Evolutionary conservation across 2,113 vertebrate genomes (phyloP), one percentile per base, ranked within the genome.

Genomic region (Tretioscincus oriximinensis): DNA sequence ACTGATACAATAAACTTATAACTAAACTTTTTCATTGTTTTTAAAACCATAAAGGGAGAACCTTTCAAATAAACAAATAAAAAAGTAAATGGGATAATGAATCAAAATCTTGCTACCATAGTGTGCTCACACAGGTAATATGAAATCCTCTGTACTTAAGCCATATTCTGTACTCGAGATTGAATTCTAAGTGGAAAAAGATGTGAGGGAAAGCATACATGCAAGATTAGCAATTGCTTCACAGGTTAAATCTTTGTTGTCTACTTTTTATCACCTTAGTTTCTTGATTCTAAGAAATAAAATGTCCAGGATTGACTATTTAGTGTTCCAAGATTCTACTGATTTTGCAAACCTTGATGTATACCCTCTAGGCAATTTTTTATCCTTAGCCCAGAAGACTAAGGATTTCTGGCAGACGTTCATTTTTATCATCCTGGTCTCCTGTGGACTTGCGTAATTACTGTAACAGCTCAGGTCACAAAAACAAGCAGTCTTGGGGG

Each of bases 321-420:
- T 88, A 20, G n/a, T 73, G 85, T 88, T 88, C 90, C 80, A 61
- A 82, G 65, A 47, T 65, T 28, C 72, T 81, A 20, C 11, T 85
- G 47, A 41, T 85, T 90, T 92, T 85, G 85, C 87, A 87, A 58
- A 86, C 81, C 73, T 81, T 79, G 61, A 29, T 20, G 11, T 73
- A 54, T n/a, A 88, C 75, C 26, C 70, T 22, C 26, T 79, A 82
- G 76, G 54, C 73, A 4, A 0, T 84, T 88, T 86, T 80, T 89
- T 78, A 88, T 82, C 51, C 54, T 77, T 70, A 81, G 18, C 76
- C 47, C 76, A 80, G 85, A 88, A 80, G 77, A 79, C 54, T 28
- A 83, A 65, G 84, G 58, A 31, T 77, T 88, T 72, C 85, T 87
- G 65, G 45, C 65, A 86, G 71, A 76, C 21, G 77, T 73, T 86